Evolutionary conservation across 2,797 vertebrate genomes (phyloP), one percentile per base, ranked within the genome.

Genomic region (Coendou prehensilis): DNA sequence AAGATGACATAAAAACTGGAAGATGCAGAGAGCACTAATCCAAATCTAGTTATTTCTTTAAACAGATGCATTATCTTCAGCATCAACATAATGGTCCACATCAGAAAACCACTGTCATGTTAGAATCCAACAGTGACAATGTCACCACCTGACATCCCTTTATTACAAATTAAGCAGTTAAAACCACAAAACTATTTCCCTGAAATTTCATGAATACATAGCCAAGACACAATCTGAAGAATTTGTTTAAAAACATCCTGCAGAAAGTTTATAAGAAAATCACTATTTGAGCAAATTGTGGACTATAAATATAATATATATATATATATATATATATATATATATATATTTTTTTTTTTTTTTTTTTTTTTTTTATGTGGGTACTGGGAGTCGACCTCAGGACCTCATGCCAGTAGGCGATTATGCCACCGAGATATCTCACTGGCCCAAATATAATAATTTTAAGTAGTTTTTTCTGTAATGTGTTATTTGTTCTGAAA

Each of bases 91-190:
- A 59, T 98, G 98, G 98, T 98, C 98, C 97, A 98, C 98, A 75
- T 99, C 99, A 97, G 99, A 99, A 98, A 99, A 99, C 79, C 99
- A 79, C 96, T 99, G 98, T 99, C 87, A 99, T 99, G 99, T 98
- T 99, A 98, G 99, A 99, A 98, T 99, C 98, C 98, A 98, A 99
- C 97, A 99, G 99, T 99, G 98, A 99, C 98, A 98, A 98, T 99
- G 98, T 99, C 98, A 99, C 98, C 89, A 96, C 96, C 92, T 97
- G 94, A 97, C 98, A 96, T 95, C 85, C 13, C 93, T 98, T 98
- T 98, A 98, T 98, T 98, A 97, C 97, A 98, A 98, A 98, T 98
- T 98, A 98, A 98, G 98, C 98, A 98, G 98, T 98, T 98, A 98
- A 98, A 98, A 98, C 98, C 96, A 98, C 97, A 98, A 98, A 98